Base-by-base conservation (phyloP, 1,140 invertebrate species). In the Telenomus remus region DNA sequence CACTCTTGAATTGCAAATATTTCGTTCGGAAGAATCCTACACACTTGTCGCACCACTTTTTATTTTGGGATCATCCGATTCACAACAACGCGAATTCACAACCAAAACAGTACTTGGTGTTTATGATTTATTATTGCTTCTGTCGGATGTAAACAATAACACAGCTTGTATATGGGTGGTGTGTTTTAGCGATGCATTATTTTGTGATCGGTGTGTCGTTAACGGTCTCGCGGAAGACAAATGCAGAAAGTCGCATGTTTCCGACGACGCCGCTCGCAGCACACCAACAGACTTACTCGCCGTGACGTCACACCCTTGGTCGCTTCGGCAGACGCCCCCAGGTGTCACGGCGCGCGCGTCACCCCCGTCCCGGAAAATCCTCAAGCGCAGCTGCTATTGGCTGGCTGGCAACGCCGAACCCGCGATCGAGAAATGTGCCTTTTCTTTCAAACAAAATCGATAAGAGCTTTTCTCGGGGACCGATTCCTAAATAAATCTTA, bases 271-370 rank as follows among this genome's bases (percentile, higher is more conserved):
- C 60, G 55, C 60, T 72, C 69, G 48, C 39, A 53, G 48, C 54
- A 65, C 69, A 59, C 68, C 39, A 47, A 53, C 60, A n/a, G 42
- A 54, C 57, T 13, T 43, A 47, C 69, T n/a, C 39, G 10, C 57
- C 63, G 54, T 72, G 69, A 72, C 70, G 70, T 73, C 70, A 65
- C 70, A 66, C 55, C 70, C 70, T 74, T 59, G 66, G 50, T 68
- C 75, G 49, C 49, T 54, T 60, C 56, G 59, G 46, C 56, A 48
- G 33, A 51, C 46, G 46, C 57, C 54, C 64, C 70, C 44, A n/a
- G 48, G 55, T 53, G 43, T 7, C 42, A 61, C 48, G 55, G 53
- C 59, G 59, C 69, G 60, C 69, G 54, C 73, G 64, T 72, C 72
- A 66, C 54, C 57, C 69, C 46, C 57, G 48, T 39, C 27, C 39